Conservation (phyloP, 2,113 vertebrate genomes). For the Megaleporinus macrocephalus region DNA sequence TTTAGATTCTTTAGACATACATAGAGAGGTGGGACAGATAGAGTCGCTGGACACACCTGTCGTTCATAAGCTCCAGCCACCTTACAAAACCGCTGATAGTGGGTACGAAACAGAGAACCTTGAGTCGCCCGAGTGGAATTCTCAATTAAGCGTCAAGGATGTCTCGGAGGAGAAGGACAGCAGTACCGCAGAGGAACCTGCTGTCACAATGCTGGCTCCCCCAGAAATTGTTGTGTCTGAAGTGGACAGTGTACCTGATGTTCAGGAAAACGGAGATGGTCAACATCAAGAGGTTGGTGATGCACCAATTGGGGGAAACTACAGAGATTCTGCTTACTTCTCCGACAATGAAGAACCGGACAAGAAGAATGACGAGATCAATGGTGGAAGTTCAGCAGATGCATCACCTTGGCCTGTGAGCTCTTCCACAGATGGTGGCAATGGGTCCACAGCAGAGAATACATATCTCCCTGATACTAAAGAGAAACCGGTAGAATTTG, state of each 20-base stretch:
- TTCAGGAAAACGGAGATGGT: slow-evolving; percentile 52
- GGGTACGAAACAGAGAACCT: slow-evolving; percentile 98
- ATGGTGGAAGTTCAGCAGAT: slow-evolving; percentile 52
- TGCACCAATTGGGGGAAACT: slow-evolving; percentile 72
- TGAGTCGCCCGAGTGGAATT: slow-evolving; percentile 97
- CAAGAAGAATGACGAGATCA: slow-evolving; percentile 82
- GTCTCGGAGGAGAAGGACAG: slow-evolving; percentile 61
- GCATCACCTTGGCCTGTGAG: slow-evolving; percentile 53
- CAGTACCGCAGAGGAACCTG: slow-evolving; percentile 39
- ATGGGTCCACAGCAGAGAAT: neutral
- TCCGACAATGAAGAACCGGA: slow-evolving; percentile 96
- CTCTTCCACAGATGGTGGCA: slow-evolving; percentile 1
- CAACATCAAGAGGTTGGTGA: slow-evolving; percentile 63
- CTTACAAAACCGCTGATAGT: slow-evolving; percentile 93
- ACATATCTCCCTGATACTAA: neutral
- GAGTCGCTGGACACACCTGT: slow-evolving; percentile 64
- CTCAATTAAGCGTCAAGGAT: slow-evolving; percentile 77
- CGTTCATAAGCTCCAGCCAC: slow-evolving; percentile 85
- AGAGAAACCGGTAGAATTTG: slow-evolving; percentile 28
- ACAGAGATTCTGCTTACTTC: slow-evolving; percentile 96
- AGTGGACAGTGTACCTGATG: slow-evolving; percentile 66
- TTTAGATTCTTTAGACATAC: slow-evolving; percentile 88
- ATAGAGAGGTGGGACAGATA: slow-evolving; percentile 74
- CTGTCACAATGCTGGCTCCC: slow-evolving; percentile 58
- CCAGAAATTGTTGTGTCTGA: slow-evolving; percentile 89